Conservation (phyloP, 1,140 invertebrate species). For the Teleogryllus occipitalis region DNA sequence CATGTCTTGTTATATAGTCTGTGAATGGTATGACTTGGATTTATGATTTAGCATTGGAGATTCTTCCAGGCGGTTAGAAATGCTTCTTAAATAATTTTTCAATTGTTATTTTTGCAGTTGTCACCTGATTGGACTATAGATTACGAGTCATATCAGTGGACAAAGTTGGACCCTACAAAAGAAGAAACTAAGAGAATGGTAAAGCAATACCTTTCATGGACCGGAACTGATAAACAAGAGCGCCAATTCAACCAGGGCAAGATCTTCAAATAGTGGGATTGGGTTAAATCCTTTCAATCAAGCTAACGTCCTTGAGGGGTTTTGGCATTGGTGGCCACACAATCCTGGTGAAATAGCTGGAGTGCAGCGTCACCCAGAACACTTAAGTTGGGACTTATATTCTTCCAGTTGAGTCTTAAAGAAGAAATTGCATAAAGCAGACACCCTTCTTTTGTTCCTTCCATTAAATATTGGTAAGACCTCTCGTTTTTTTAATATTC, state of each 20-base stretch:
- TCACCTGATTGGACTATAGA: slow-evolving; percentile 91
- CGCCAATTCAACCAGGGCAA: slow-evolving; percentile 97
- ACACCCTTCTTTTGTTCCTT: neutral
- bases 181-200: slow-evolving; percentile 85
- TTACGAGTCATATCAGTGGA: slow-evolving; percentile 96
- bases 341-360: neutral
- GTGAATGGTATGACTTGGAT: neutral
- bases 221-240: slow-evolving; percentile 76
- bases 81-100: neutral
- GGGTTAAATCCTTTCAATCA: neutral
- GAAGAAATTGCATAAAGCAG: neutral
- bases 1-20: neutral
- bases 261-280: slow-evolving; percentile 83
- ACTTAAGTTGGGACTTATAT: neutral
- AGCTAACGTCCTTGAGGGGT: neutral
- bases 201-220: slow-evolving; percentile 88
- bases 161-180: slow-evolving; percentile 77
- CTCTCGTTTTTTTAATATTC: too few relatives aligned
- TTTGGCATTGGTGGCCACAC: neutral
- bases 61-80: neutral
- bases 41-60: neutral
- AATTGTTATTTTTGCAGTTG: slow-evolving; percentile 48
- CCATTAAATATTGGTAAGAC: neutral
- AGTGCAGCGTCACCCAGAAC: neutral
- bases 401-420: neutral